These are phyloP conservation scores for Pseudococcus longispinus DNA, from an alignment of 2,888 invertebrate species.

Conservation along the genomic window DNA sequence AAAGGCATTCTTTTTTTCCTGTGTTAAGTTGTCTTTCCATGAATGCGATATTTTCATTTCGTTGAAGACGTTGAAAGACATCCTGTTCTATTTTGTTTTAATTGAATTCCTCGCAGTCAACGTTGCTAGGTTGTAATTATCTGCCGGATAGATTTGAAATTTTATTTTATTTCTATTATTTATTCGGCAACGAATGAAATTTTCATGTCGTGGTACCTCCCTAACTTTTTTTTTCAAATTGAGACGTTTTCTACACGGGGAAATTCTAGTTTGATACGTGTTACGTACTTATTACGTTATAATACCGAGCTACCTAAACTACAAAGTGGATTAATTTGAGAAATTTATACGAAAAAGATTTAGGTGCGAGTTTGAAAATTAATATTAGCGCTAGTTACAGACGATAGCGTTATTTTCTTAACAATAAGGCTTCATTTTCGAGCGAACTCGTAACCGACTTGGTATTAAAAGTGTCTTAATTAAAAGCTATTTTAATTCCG, in stretches of 20 bases:
- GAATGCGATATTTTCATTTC: slow-evolving; percentile 21
- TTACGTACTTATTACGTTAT: not conserved
- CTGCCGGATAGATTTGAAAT: not conserved
- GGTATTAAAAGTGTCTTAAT: not conserved
- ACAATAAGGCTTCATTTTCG: not conserved
- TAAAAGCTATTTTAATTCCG: not conserved
- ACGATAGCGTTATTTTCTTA: not conserved
- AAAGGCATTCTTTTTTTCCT: not conserved
- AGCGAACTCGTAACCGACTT: not conserved
- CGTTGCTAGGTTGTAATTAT: not conserved
- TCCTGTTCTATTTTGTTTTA: slow-evolving; percentile 1
- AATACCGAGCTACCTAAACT: not conserved
- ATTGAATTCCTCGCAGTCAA: slow-evolving; percentile 23
- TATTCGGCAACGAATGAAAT: not conserved
- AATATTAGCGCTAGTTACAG: not conserved
- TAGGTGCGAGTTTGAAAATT: not conserved
- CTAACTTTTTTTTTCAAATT: not conserved
- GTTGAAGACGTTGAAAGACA: slow-evolving; percentile 17
- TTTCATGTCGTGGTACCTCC: not conserved
- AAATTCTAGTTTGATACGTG: not conserved
- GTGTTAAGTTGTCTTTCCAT: not conserved
- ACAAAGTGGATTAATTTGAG: not conserved
- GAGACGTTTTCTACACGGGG: not conserved
- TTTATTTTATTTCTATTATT: not conserved
- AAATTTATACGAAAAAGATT: slow-evolving; percentile 5